phyloP scores from a whole-genome alignment of 2,888 invertebrate species.

The Didymodactylos carnosus region DNA sequence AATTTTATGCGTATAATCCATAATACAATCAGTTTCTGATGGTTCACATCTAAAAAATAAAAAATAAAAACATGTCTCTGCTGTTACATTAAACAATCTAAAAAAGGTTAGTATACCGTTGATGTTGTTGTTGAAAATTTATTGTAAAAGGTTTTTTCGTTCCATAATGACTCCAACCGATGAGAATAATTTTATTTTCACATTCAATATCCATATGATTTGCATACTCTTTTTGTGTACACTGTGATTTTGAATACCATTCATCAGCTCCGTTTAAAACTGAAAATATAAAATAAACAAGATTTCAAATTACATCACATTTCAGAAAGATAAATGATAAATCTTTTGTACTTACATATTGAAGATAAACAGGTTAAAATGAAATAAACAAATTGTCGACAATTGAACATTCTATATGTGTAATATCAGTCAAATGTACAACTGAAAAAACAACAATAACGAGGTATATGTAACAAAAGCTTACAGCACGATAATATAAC shows the following conservation, averaged over 20 bases:
- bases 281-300: too few species aligned
- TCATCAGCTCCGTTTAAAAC: not conserved
- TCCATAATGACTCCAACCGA: slow-evolving; percentile 11
- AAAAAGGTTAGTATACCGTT: not conserved
- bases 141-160: too few species aligned
- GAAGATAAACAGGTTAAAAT: too few species aligned
- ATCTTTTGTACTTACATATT: too few species aligned
- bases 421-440: too few species aligned
- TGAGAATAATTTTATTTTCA: slow-evolving; percentile 5
- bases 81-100: not conserved
- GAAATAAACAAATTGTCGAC: too few species aligned
- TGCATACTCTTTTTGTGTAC: not conserved
- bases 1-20: slow-evolving; percentile 13
- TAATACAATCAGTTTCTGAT: slow-evolving; percentile 7
- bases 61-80: not conserved
- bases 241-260: not conserved
- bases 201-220: slow-evolving; percentile 7
- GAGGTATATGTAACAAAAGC: too few species aligned
- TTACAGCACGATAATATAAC: too few species aligned
- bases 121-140: not conserved
- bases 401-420: too few species aligned
- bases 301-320: too few species aligned
- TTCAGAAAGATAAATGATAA: too few species aligned
- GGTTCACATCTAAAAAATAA: not conserved
- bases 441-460: too few species aligned